Conservation (phyloP, 2,888 invertebrate species). For the Drosophila anomelani region DNA sequence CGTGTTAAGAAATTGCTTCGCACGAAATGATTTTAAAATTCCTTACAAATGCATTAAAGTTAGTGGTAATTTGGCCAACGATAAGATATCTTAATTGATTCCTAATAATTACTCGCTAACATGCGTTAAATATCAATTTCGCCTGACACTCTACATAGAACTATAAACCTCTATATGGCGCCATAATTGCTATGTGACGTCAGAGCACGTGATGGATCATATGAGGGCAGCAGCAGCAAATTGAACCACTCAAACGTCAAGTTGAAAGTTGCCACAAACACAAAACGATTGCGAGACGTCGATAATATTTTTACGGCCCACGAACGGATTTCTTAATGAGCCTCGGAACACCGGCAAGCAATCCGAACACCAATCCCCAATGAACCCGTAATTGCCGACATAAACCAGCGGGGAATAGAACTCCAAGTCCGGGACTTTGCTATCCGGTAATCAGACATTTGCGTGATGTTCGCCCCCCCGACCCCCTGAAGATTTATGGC, state of each 20-base stretch:
- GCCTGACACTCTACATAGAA: slow-evolving; percentile 36
- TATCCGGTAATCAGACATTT: slow-evolving; percentile 44
- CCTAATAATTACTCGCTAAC: slow-evolving; percentile 63
- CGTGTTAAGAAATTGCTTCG: neutral
- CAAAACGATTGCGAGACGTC: slow-evolving; percentile 52
- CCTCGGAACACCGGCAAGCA: slow-evolving; percentile 27
- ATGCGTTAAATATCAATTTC: slow-evolving; percentile 49
- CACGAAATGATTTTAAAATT: slow-evolving; percentile 49
- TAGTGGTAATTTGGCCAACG: slow-evolving; percentile 65
- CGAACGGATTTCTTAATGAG: slow-evolving; percentile 75
- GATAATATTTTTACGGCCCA: slow-evolving; percentile 71
- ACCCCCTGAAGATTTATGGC: slow-evolving; percentile 35
- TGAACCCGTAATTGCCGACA: slow-evolving; percentile 43
- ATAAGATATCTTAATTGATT: slow-evolving; percentile 78
- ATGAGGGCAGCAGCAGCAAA: slow-evolving; percentile 42
- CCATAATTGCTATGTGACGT: slow-evolving; percentile 60
- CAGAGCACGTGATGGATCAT: slow-evolving; percentile 81
- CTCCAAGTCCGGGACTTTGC: slow-evolving; percentile 7
- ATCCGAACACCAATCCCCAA: slow-evolving; percentile 20
- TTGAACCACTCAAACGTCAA: slow-evolving; percentile 37
- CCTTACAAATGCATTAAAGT: slow-evolving; percentile 68
- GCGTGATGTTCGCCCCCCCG: slow-evolving; percentile 33
- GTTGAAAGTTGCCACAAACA: slow-evolving; percentile 26
- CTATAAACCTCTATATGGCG: slow-evolving; percentile 40
- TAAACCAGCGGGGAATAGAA: slow-evolving; percentile 28